These are phyloP conservation scores for Ceramica pisi DNA, from an alignment of 2,888 invertebrate genomes.

Conservation along the genomic window DNA sequence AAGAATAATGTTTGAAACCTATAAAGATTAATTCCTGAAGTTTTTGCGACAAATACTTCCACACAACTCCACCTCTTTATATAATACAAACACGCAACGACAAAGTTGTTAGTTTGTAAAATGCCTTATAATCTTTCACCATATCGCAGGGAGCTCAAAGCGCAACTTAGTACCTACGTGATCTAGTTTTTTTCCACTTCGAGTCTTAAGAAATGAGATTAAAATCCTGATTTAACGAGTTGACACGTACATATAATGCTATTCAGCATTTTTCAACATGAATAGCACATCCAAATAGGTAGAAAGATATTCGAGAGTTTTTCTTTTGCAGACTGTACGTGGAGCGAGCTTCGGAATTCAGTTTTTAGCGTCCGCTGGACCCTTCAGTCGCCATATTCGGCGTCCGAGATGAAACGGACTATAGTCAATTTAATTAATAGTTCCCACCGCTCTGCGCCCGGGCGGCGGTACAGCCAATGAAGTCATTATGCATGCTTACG, in stretches of 20 bases:
- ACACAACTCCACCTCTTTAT: slow-evolving; percentile 49
- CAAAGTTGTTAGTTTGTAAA: slow-evolving; percentile 65
- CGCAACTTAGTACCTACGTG: slow-evolving; percentile 55
- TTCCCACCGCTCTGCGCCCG: slow-evolving; percentile 73
- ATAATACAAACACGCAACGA: slow-evolving; percentile 59
- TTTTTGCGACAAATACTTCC: slow-evolving; percentile 62
- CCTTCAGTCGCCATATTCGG: slow-evolving; percentile 80
- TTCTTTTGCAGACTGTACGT: slow-evolving; percentile 79
- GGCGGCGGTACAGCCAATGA: slow-evolving; percentile 73
- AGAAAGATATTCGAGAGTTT: slow-evolving; percentile 75
- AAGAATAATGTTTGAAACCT: slow-evolving; percentile 58
- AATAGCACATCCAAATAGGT: slow-evolving; percentile 75
- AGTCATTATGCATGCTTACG: slow-evolving; percentile 83
- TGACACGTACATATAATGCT: slow-evolving; percentile 76
- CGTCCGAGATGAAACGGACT: slow-evolving; percentile 75
- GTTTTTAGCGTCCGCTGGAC: slow-evolving; percentile 80
- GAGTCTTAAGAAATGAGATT: slow-evolving; percentile 70
- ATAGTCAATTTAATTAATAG: slow-evolving; percentile 83
- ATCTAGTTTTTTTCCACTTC: slow-evolving; percentile 72
- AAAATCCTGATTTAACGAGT: slow-evolving; percentile 79
- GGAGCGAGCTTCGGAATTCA: slow-evolving; percentile 76
- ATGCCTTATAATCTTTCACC: slow-evolving; percentile 65
- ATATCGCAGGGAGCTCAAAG: slow-evolving; percentile 63
- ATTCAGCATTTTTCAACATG: slow-evolving; percentile 78
- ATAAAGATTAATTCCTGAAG: slow-evolving; percentile 61